A percentile compares a stretch with the other conserved stretches of the same genome.
Conservation (phyloP, 2,888 invertebrate genomes). For the Microdon myrmicae region DNA sequence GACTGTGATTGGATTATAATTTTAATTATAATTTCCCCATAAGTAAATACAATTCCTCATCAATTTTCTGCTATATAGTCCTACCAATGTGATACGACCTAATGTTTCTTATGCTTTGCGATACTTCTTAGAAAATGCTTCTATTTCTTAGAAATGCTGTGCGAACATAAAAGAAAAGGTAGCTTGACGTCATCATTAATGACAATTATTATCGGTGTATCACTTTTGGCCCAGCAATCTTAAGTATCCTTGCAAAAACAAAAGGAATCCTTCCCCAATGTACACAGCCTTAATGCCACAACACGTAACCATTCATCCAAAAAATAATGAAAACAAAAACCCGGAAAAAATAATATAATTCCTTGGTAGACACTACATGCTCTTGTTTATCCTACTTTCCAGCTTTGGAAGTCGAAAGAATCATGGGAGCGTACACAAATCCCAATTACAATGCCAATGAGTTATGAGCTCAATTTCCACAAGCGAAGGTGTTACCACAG, state of each 20-base stretch:
- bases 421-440: slow-evolving; percentile 24
- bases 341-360: slow-evolving; percentile 8
- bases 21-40: too few relatives aligned
- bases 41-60: too few relatives aligned
- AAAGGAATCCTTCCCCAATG: slow-evolving; percentile 22
- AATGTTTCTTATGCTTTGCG: too few relatives aligned
- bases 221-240: too few relatives aligned
- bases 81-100: too few relatives aligned
- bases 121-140: too few relatives aligned
- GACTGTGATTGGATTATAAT: too few relatives aligned
- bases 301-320: not conserved
- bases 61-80: too few relatives aligned
- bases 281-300: slow-evolving; percentile 8
- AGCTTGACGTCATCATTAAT: too few relatives aligned
- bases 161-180: too few relatives aligned
- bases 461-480: slow-evolving; percentile 40
- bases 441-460: slow-evolving; percentile 48
- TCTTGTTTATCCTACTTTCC: slow-evolving; percentile 10
- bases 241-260: slow-evolving; percentile 11
- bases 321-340: not conserved
- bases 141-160: too few relatives aligned
- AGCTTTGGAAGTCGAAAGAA: slow-evolving; percentile 6
- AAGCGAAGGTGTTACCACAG: slow-evolving; percentile 3
- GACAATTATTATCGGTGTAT: too few relatives aligned
- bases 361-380: not conserved